Evolutionary conservation across 1,140 invertebrate species (phyloP).

Genomic region (Stegodyphus mimosarum): DNA sequence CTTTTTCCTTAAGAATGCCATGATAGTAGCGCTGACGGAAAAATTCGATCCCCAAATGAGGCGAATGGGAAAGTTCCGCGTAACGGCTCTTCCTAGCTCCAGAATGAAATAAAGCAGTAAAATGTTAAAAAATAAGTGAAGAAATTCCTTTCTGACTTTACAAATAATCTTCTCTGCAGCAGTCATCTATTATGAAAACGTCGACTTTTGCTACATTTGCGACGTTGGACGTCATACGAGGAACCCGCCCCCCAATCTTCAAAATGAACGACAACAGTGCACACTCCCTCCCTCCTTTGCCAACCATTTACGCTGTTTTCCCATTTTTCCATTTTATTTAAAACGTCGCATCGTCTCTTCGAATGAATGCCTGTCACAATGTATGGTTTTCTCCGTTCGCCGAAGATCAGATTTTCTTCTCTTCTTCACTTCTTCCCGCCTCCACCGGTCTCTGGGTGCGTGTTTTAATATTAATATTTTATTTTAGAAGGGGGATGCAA

Average conservation of each 20-base stretch:
- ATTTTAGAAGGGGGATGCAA: conserved; percentile 4
- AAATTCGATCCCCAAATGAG: too few species aligned
- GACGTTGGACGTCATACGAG: neutral
- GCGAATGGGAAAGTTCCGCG: too few species aligned
- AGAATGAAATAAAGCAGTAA: neutral
- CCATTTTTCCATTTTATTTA: neutral
- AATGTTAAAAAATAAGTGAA: neutral
- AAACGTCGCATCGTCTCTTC: conserved; percentile 25
- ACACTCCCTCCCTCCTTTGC: conserved; percentile 1
- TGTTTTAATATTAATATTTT: conserved; percentile 7
- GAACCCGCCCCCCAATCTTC: neutral
- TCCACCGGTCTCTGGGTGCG: too few species aligned
- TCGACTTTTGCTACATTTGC: conserved; percentile 15
- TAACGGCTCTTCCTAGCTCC: neutral
- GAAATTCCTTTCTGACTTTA: conserved; percentile 19
- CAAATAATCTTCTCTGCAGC: conserved; percentile 28
- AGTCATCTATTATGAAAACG: conserved; percentile 47
- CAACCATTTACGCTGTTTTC: conserved; percentile 7
- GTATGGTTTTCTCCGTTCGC: neutral
- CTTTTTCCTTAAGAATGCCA: too few species aligned
- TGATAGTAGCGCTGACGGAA: too few species aligned
- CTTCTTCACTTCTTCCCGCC: too few species aligned
- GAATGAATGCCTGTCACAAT: conserved; percentile 24
- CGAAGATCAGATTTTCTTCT: neutral
- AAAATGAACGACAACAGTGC: conserved; percentile 2